These are phyloP conservation scores for Globodera ellingtonae DNA, from an alignment of 1,140 invertebrate species.

Conservation along the genomic window DNA sequence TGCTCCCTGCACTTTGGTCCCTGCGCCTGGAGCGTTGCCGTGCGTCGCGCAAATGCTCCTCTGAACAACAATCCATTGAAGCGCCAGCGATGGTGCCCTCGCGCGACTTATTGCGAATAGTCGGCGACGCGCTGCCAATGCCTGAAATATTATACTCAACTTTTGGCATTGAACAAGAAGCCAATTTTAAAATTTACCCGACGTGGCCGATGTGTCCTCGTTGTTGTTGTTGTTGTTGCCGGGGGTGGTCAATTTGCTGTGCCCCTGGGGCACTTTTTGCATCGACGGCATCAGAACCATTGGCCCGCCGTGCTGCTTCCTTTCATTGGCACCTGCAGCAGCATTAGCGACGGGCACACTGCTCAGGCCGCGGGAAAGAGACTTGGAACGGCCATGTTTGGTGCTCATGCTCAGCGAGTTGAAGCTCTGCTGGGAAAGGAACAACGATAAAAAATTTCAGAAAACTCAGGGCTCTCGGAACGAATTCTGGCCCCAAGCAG, in stretches of 20 bases:
- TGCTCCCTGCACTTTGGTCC: neutral
- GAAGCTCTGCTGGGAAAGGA: constrained; percentile 11
- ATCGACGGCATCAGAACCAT: neutral
- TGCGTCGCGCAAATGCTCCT: constrained; percentile 6
- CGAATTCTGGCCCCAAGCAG: no score
- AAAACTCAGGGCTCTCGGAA: no score
- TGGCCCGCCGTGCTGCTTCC: neutral
- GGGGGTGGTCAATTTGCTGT: neutral
- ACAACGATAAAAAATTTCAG: neutral
- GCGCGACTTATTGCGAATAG: constrained; percentile 27
- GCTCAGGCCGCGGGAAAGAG: constrained; percentile 16
- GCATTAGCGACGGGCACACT: neutral
- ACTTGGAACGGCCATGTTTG: constrained; percentile 25
- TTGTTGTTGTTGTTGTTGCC: constrained; percentile 14
- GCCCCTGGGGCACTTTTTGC: neutral
- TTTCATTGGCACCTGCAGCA: neutral
- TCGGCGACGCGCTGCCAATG: constrained; percentile 29
- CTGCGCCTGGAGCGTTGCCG: neutral
- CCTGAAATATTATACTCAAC: neutral
- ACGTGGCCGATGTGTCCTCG: constrained; percentile 28
- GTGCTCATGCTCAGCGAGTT: constrained; percentile 17
- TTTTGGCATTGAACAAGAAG: neutral
- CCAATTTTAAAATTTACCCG: constrained; percentile 2
- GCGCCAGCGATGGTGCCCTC: neutral
- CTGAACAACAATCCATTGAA: neutral